Conservation (phyloP, 2,797 vertebrate species). For the Sciurus carolinensis region DNA sequence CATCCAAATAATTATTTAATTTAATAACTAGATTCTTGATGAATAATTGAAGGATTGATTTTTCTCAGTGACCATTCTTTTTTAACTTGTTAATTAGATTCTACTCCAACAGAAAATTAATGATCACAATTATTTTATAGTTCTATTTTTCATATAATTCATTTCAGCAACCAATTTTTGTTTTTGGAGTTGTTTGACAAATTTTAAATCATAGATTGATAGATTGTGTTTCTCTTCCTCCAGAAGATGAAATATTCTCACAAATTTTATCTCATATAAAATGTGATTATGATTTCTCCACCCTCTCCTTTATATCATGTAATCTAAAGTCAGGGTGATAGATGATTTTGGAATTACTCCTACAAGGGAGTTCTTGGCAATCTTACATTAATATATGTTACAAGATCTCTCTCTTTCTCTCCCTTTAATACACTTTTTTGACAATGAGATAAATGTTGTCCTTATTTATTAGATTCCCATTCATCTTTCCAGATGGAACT, state of each 20-base stretch:
- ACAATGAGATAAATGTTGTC: not conserved
- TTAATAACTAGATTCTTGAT: not conserved
- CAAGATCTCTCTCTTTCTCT: not conserved
- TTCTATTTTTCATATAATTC: not conserved
- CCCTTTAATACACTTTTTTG: not conserved
- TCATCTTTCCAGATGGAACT: slow-evolving; percentile 92
- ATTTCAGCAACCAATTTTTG: not conserved
- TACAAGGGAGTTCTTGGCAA: slow-evolving; percentile 20
- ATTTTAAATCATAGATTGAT: slow-evolving; percentile 27
- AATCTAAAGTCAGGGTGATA: slow-evolving; percentile 30
- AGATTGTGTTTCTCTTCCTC: not conserved
- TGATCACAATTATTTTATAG: not conserved
- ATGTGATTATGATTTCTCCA: not conserved
- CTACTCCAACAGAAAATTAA: not conserved
- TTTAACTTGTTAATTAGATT: no score
- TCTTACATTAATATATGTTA: not conserved
- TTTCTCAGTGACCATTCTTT: no score
- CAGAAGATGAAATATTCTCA: not conserved
- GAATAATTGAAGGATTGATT: no score
- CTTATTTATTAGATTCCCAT: not conserved
- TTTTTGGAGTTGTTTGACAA: not conserved
- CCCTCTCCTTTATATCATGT: not conserved
- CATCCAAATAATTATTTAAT: not conserved
- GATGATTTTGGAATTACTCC: slow-evolving; percentile 37
- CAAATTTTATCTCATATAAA: not conserved